phyloP scores from a whole-genome alignment of 2,113 vertebrate genomes.

The Anarhynchus alexandrinus region DNA sequence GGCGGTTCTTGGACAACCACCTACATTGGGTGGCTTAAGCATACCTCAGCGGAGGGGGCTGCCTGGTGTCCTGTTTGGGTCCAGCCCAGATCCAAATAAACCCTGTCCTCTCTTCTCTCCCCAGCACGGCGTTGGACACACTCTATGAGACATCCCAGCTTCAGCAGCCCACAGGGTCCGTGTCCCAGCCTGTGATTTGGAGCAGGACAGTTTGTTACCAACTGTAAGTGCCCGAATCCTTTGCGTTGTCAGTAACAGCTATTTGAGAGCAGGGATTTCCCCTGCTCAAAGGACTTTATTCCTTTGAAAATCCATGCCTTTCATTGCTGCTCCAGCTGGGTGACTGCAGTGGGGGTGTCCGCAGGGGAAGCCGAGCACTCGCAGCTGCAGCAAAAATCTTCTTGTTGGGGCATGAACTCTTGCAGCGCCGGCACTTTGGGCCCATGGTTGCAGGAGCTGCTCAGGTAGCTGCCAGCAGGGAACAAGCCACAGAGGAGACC shows the following conservation, averaged over 20 bases:
- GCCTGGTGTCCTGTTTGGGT: background rate
- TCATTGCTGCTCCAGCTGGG: background rate
- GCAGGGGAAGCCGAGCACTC: background rate
- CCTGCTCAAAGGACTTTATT: background rate
- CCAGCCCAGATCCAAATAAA: background rate
- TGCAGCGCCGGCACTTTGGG: background rate
- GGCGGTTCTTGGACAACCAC: background rate
- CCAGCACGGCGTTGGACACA: background rate
- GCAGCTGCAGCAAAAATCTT: background rate
- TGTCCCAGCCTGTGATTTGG: background rate
- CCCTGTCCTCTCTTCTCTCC: background rate
- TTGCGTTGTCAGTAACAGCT: background rate
- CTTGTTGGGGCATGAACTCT: background rate
- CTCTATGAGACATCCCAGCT: background rate
- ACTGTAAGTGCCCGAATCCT: background rate
- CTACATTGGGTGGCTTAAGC: rapidly evolving
- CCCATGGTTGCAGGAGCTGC: background rate
- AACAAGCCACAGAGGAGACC: background rate
- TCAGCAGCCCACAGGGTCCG: background rate
- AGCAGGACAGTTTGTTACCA: background rate
- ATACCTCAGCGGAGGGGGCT: background rate
- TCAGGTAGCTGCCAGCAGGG: background rate
- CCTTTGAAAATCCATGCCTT: background rate
- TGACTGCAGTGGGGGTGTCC: background rate
- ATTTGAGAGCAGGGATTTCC: background rate